Evolutionary conservation across 2,113 vertebrate genomes (phyloP), one percentile per base, ranked within the genome.

Genomic region (Scophthalmus maximus): DNA sequence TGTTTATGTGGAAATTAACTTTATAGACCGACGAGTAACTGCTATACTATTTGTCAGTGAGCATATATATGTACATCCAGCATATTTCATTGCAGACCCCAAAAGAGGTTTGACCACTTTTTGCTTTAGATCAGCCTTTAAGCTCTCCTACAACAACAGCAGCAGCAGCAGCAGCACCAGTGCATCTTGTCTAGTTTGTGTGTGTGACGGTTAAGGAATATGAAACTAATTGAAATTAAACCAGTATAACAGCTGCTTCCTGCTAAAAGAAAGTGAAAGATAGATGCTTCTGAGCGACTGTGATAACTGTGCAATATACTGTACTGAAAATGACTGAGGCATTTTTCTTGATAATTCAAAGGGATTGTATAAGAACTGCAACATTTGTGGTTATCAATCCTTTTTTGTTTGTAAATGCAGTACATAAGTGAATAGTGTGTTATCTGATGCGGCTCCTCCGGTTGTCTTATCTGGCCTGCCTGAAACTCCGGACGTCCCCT

Each of bases 401-500:
- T n/a, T n/a, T n/a, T n/a, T n/a, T n/a, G n/a, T n/a, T n/a, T n/a
- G n/a, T n/a, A n/a, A 58, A 66, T 80, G 51, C 25, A 34, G n/a
- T 44, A 72, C 25, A 50, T n/a, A 27, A 68, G 57, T 38, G 42
- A 32, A 65, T 46, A 29, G 38, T 51, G 26, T 6, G n/a, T 74
- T 64, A 79, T 87, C 82, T 81, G 82, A 85, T 79, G 51, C 26
- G 51, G 20, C 36, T 55, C 27, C 78, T 85, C 71, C 76, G 53
- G 52, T 73, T 69, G 52, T 80, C 77, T 84, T 86, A 87, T 89
- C 78, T 63, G 52, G 27, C 27, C 17, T 44, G 25, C 30, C 15
- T 23, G 50, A 76, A 81, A 77, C 42, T 73, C 51, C 50, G 61
- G 80, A 88, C 79, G 75, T 77, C 73, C 68, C 68, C 68, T 29